Base-by-base conservation (phyloP, 2,888 invertebrate genomes). In the Pollenia labialis region DNA sequence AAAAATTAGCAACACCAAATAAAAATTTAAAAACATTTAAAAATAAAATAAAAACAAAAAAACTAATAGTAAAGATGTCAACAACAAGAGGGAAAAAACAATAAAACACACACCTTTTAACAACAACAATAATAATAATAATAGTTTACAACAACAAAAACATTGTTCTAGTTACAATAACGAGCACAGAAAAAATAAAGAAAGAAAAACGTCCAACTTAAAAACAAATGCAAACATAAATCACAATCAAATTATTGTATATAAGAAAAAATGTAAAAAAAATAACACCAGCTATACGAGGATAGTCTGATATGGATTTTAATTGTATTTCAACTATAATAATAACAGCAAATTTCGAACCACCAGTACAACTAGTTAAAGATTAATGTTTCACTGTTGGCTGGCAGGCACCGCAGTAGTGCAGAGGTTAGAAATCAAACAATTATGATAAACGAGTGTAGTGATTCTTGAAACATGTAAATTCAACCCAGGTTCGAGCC, bases 41-140 rank as follows among this genome's bases (percentile, higher is more conserved):
- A 81, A 32, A 81, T 54, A 80, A 87, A 68, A 88, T 64, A 80
- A 68, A 71, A 81, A 56, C 62, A 79, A 72, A 69, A 48, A 76
- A 46, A 52, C 23, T 66, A 82, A 46, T 32, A 64, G 46, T 52
- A 69, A 58, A 75, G 60, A 72, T 66, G 69, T 60, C 68, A 85
- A 89, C 83, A 68, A 12, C 64, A 16, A 23, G 44, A 76, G n/a
- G 11, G 14, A 56, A 76, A 50, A 50, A 69, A 60, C 69, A 71
- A 71, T 16, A 72, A 8, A 48, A 12, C 32, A 66, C 42, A 79
- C 50, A 50, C 79, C 18, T 68, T 77, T 40, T 40, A 77, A 88
- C 89, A 89, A 90, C 89, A 90, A 88, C 48, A 48, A 56, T 11
- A 52, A 69, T 44, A 7, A 12, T 62, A 40, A 71, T 12, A 32